Evolutionary conservation across 2,888 invertebrate species (phyloP), one percentile per base, ranked within the genome.

Genomic region (Amblyjoppa proteus): DNA sequence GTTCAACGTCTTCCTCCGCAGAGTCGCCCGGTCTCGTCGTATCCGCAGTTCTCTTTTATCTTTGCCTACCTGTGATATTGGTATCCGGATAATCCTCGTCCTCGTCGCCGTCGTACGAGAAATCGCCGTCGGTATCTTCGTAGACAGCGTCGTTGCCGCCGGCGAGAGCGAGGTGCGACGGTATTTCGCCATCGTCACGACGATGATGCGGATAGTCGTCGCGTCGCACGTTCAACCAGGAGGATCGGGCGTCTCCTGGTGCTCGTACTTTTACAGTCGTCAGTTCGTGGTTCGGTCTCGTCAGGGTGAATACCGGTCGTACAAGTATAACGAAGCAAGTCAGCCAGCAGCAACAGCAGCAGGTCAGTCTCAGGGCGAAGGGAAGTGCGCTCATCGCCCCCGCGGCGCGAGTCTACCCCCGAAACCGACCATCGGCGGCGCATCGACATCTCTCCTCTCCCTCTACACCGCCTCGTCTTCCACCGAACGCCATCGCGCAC

Each of bases 351-450:
- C 91, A 93, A 92, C 89, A 91, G 90, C 89, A 89, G 90, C 90
- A 91, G 91, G 92, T 92, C 90, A 92, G 91, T 93, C 91, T 93
- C 92, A 93, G 93, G 92, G 91, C 93, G 91, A 92, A 92, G 91
- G 93, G 93, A 93, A 92, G 90, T 91, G 92, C 93, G 93, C 94
- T 93, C 94, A 94, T 93, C 94, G 93, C 94, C 93, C 93, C 93
- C 93, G 92, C 93, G 94, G 94, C 94, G 93, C 92, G 93, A 93
- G 92, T 92, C 93, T 92, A 92, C 93, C 93, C 93, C 93, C 93
- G 92, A 92, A 93, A 93, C 93, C 93, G 92, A 92, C 91, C 93
- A 93, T 92, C 92, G 92, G 91, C 91, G 92, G 93, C 92, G 92
- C 93, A 93, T 93, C 93, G 93, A 92, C 93, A 93, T 93, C 91